These are phyloP conservation scores for Ranitomeya variabilis DNA, from an alignment of 2,113 vertebrate species.

Conservation along the genomic window DNA sequence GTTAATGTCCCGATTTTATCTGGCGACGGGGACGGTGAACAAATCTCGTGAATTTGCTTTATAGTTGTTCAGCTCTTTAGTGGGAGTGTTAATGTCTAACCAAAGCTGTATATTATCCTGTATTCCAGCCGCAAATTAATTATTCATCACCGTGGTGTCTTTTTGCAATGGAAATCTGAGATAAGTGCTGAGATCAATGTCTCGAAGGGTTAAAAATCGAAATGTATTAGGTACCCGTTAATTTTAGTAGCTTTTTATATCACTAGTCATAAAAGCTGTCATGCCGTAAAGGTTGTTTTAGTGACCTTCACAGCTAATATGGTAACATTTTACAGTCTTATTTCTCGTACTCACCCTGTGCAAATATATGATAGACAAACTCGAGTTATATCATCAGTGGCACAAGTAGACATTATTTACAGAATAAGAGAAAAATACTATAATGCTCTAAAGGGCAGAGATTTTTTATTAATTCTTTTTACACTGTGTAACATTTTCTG, in stretches of 20 bases:
- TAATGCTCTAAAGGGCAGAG: no score
- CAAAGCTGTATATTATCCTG: slow-evolving; percentile 36
- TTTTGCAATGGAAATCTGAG: slow-evolving; percentile 54
- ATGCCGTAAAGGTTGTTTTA: slow-evolving; percentile 57
- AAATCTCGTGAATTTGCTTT: slow-evolving; percentile 4
- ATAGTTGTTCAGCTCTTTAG: neutral
- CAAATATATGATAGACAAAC: neutral
- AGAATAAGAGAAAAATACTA: no score
- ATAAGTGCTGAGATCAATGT: slow-evolving; percentile 58
- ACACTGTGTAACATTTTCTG: no score
- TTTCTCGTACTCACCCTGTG: neutral
- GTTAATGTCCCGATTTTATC: slow-evolving; percentile 54
- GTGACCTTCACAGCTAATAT: slow-evolving; percentile 65
- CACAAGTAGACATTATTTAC: neutral
- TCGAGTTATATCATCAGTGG: neutral
- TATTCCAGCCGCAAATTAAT: slow-evolving; percentile 49
- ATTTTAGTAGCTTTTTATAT: slow-evolving; percentile 56
- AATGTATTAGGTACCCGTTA: slow-evolving; percentile 52
- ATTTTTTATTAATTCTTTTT: no score
- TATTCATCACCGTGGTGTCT: slow-evolving; percentile 54
- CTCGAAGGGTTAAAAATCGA: slow-evolving; percentile 60
- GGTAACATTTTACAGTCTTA: slow-evolving; percentile 61
- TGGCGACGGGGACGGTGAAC: slow-evolving; percentile 21
- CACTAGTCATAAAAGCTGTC: slow-evolving; percentile 54
- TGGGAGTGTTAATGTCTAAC: slow-evolving; percentile 14